A percentile compares a stretch with the other conserved stretches of the same genome.
These are phyloP conservation scores for Corticium candelabrum DNA, from an alignment of 37 sponge, comb jelly and placozoan genomes.

Conservation along the genomic window DNA sequence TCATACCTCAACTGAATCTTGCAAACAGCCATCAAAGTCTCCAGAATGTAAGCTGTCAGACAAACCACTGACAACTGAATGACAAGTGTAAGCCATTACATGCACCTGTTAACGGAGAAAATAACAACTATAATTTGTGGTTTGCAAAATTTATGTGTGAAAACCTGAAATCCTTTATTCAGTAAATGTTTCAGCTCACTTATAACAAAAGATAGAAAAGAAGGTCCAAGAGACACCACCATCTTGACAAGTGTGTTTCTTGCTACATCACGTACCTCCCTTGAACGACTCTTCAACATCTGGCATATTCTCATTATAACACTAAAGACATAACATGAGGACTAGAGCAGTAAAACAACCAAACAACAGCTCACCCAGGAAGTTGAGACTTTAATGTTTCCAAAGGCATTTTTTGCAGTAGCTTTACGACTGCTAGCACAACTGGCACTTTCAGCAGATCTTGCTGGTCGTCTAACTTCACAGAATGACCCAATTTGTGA, in stretches of 20 bases:
- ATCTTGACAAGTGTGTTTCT: conserved; percentile 71
- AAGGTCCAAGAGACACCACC: conserved; percentile 54
- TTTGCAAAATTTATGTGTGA: neutral
- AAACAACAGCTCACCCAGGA: conserved; percentile 47
- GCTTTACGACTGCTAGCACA: conserved; percentile 77
- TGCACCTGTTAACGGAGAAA: conserved; percentile 41
- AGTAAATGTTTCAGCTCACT: conserved; percentile 73
- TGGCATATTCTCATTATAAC: conserved; percentile 67
- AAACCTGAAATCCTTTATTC: conserved; percentile 78
- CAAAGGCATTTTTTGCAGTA: conserved; percentile 61
- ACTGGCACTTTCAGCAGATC: conserved; percentile 61
- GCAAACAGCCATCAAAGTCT: conserved; percentile 62
- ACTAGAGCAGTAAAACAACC: neutral
- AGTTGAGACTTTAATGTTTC: conserved; percentile 41
- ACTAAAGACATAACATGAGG: conserved; percentile 21
- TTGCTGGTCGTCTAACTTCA: conserved; percentile 19
- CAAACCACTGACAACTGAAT: conserved; percentile 56
- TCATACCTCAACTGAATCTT: conserved; percentile 20
- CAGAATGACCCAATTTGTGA: conserved; percentile 13
- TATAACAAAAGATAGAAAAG: conserved; percentile 46
- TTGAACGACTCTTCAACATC: conserved; percentile 45
- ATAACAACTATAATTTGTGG: neutral
- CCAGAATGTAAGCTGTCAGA: conserved; percentile 40
- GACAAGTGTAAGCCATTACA: conserved; percentile 62
- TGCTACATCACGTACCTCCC: conserved; percentile 58